Evolutionary conservation across 2,797 vertebrate species (phyloP).

Genomic region (Rhincodon typus): DNA sequence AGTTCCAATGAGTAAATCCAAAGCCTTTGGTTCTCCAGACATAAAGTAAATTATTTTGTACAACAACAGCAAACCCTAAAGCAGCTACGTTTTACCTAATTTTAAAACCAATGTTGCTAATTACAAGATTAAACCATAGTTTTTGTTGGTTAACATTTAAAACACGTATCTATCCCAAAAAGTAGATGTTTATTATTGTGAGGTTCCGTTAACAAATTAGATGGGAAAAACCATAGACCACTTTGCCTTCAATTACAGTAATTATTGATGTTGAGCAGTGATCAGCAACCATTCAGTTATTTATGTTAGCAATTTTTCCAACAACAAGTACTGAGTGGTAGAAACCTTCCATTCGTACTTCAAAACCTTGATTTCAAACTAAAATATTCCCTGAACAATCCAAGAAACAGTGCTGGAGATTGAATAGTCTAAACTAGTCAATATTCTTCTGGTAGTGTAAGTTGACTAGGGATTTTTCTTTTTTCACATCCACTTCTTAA

Average conservation of each 20-base stretch:
- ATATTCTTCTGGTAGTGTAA: background rate
- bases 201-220: background rate
- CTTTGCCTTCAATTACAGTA: background rate
- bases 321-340: background rate
- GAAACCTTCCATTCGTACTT: background rate
- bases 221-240: background rate
- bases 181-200: background rate
- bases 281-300: background rate
- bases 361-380: background rate
- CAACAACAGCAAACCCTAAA: background rate
- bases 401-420: background rate
- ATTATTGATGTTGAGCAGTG: background rate
- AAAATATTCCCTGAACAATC: background rate
- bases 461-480: background rate
- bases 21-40: background rate
- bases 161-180: background rate
- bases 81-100: background rate
- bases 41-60: background rate
- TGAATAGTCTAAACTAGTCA: background rate
- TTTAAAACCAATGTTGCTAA: background rate
- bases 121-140: background rate
- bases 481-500: background rate
- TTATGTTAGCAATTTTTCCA: background rate
- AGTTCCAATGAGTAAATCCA: background rate
- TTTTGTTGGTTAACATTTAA: constrained; percentile 4